These are phyloP conservation scores for Thunnus maccoyii DNA, from an alignment of 2,113 vertebrate species.

Conservation along the genomic window DNA sequence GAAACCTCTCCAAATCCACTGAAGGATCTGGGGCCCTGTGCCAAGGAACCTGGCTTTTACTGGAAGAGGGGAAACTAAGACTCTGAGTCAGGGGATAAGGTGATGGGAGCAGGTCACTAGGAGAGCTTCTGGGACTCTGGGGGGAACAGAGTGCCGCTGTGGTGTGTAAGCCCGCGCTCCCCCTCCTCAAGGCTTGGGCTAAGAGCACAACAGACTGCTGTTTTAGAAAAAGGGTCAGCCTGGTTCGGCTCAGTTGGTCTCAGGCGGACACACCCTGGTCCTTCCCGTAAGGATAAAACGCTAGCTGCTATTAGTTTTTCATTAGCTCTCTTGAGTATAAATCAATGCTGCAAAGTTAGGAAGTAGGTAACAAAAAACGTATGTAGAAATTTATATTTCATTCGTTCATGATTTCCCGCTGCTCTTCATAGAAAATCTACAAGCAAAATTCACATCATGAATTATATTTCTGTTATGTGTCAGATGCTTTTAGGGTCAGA, in stretches of 20 bases:
- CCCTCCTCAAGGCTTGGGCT: conserved; percentile 37
- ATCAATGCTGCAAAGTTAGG: background rate
- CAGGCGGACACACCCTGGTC: conserved; percentile 41
- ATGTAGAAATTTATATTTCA: background rate
- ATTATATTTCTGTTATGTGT: background rate
- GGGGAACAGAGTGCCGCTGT: conserved; percentile 41
- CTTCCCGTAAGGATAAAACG: conserved; percentile 29
- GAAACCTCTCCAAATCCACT: conserved; percentile 66
- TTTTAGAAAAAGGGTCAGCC: conserved; percentile 53
- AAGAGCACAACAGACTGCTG: conserved; percentile 58
- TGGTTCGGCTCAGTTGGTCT: conserved; percentile 52
- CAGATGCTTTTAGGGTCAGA: background rate
- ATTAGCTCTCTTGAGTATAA: background rate
- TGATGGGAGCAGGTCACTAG: conserved; percentile 63
- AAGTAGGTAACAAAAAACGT: background rate
- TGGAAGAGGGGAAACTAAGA: conserved; percentile 53
- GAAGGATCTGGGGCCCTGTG: conserved; percentile 42
- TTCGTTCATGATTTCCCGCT: background rate
- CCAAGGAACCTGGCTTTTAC: conserved; percentile 60
- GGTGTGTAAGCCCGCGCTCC: conserved; percentile 26
- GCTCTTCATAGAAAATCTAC: background rate
- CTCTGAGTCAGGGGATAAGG: conserved; percentile 53
- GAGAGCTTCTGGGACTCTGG: conserved; percentile 45
- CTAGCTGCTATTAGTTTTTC: conserved; percentile 8
- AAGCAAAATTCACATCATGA: background rate